A percentile compares a stretch with the other conserved stretches of the same genome.
phyloP scores from a whole-genome alignment of 2,888 invertebrate species.

The Apodemia mormo region DNA sequence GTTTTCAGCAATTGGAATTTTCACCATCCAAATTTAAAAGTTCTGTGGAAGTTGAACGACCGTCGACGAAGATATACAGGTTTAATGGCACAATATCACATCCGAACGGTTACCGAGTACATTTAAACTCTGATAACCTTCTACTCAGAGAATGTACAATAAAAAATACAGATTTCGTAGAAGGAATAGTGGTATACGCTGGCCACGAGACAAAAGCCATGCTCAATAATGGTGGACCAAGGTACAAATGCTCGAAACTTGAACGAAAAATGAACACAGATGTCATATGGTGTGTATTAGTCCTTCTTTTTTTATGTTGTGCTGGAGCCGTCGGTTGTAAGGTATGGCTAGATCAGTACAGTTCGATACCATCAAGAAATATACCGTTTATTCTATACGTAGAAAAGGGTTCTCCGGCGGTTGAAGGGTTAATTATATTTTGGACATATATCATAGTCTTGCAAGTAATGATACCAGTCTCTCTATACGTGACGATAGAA shows the following conservation, averaged over 20 bases:
- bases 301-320: conserved; percentile 93
- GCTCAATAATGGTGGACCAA: conserved; percentile 97
- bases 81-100: conserved; percentile 95
- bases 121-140: conserved; percentile 94
- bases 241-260: conserved; percentile 95
- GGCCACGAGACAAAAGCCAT: conserved; percentile 99
- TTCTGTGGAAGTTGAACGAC: conserved; percentile 94
- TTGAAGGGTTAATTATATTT: conserved; percentile 93
- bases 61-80: conserved; percentile 97
- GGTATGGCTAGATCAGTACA: conserved; percentile 88
- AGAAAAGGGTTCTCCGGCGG: conserved; percentile 75
- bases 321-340: conserved; percentile 95
- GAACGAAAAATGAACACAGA: conserved; percentile 97
- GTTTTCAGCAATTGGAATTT: conserved; percentile 85
- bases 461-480: conserved; percentile 98
- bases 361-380: conserved; percentile 60
- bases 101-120: conserved; percentile 88
- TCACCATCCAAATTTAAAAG: conserved; percentile 91
- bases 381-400: conserved; percentile 86
- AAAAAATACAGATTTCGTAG: conserved; percentile 97
- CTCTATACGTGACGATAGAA: conserved; percentile 97
- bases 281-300: conserved; percentile 97
- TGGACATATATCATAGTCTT: conserved; percentile 98
- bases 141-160: conserved; percentile 95
- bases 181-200: conserved; percentile 98